These are phyloP conservation scores for Lepilemur septentrionalis DNA, from an alignment of 2,797 vertebrate genomes.

Conservation along the genomic window DNA sequence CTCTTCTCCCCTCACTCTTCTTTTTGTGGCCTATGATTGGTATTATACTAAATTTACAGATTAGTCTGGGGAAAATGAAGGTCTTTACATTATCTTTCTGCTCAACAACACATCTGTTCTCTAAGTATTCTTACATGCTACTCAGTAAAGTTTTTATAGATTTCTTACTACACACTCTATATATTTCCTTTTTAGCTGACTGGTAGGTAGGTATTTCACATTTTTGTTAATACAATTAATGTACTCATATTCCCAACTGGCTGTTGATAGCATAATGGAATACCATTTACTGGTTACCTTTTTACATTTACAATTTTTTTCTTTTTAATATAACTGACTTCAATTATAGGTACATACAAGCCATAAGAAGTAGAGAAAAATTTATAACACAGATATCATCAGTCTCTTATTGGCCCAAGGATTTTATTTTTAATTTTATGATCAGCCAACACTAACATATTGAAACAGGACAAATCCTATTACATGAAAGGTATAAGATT, in stretches of 20 bases:
- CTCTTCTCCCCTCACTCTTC: background rate
- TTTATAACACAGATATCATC: background rate
- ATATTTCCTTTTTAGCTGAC: background rate
- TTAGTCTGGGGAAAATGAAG: background rate
- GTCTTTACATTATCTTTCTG: background rate
- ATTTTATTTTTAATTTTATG: background rate
- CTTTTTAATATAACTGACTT: background rate
- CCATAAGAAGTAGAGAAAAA: slow-evolving; percentile 1
- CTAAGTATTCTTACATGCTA: slow-evolving; percentile 80
- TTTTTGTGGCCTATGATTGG: background rate
- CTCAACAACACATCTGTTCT: background rate
- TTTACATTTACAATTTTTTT: background rate
- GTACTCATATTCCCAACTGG: background rate
- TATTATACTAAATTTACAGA: background rate
- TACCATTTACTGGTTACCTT: background rate
- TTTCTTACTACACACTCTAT: background rate
- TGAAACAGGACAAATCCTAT: background rate
- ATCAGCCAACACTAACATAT: background rate
- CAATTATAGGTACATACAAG: slow-evolving; percentile 4
- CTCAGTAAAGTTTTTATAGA: slow-evolving; percentile 70
- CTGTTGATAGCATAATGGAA: background rate
- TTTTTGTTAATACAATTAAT: background rate
- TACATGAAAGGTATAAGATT: background rate
- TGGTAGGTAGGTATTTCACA: slow-evolving; percentile 85
- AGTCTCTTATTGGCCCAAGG: background rate